Percentiles rank a stretch among this genome's conserved stretches.
These are phyloP conservation scores for Numenius arquata DNA, from an alignment of 2,113 vertebrate genomes.

Conservation along the genomic window DNA sequence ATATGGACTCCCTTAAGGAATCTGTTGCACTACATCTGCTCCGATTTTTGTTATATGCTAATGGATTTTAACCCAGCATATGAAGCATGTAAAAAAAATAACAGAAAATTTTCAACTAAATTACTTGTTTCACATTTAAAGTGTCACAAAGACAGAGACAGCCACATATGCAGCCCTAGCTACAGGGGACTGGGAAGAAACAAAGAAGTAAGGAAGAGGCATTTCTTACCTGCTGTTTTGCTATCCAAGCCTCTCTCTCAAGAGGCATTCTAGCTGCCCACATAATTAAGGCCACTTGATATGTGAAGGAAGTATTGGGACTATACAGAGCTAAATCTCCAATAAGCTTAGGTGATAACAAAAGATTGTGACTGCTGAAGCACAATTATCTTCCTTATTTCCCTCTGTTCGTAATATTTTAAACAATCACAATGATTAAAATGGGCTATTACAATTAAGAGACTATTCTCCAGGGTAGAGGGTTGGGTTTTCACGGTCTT, in stretches of 20 bases:
- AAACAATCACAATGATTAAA: conserved; percentile 79
- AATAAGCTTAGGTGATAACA: conserved; percentile 60
- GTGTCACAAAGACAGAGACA: conserved; percentile 73
- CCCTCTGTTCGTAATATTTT: conserved; percentile 63
- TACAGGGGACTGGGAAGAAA: conserved; percentile 70
- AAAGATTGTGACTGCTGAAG: conserved; percentile 68
- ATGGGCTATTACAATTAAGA: conserved; percentile 76
- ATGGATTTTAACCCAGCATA: conserved; percentile 84
- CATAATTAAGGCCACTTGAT: conserved; percentile 76
- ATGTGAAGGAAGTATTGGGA: conserved; percentile 50
- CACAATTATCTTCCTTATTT: conserved; percentile 70
- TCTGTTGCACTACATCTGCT: conserved; percentile 83
- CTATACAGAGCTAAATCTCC: conserved; percentile 40
- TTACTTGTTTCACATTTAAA: conserved; percentile 80
- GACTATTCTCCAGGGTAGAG: conserved; percentile 62
- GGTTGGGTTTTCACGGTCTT: conserved; percentile 39
- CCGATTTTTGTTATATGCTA: conserved; percentile 84
- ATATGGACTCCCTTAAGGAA: conserved; percentile 88
- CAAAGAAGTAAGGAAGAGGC: conserved; percentile 63
- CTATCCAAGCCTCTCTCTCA: conserved; percentile 53
- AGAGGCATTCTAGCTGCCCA: conserved; percentile 64
- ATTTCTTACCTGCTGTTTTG: conserved; percentile 67
- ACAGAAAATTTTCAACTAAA: conserved; percentile 77
- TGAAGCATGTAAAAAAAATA: conserved; percentile 76
- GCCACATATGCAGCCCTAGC: conserved; percentile 67